These are phyloP conservation scores for Sphaeramia orbicularis DNA, from an alignment of 2,797 vertebrate species.

Conservation along the genomic window DNA sequence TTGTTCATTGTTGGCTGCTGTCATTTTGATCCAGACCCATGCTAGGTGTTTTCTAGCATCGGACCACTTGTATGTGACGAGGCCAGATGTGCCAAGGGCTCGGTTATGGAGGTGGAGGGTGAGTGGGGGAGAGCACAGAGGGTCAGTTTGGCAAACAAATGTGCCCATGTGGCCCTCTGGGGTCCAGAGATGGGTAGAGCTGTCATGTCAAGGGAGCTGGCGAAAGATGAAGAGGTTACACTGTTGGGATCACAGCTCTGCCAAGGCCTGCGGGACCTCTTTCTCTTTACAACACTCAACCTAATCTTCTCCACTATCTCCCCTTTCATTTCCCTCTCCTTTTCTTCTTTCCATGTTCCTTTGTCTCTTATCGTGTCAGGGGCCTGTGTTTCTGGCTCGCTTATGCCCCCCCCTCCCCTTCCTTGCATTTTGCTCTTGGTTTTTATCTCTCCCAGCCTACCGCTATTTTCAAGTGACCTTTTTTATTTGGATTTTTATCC, in stretches of 20 bases:
- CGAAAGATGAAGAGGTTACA: conserved; percentile 72
- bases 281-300: conserved; percentile 60
- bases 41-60: background rate
- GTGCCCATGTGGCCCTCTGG: conserved; percentile 48
- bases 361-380: conserved; percentile 53
- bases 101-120: conserved; percentile 26
- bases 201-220: conserved; percentile 70
- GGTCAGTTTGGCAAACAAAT: conserved; percentile 59
- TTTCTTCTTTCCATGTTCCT: conserved; percentile 54
- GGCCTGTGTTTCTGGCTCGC: conserved; percentile 41
- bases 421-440: conserved; percentile 12
- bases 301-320: conserved; percentile 55
- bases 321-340: conserved; percentile 49
- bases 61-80: background rate
- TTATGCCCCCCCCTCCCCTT: conserved; percentile 11
- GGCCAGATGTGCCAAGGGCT: conserved; percentile 25
- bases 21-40: background rate
- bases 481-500: conserved; percentile 27
- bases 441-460: conserved; percentile 37
- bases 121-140: conserved; percentile 7
- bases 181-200: conserved; percentile 58
- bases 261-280: conserved; percentile 59
- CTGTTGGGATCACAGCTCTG: conserved; percentile 67
- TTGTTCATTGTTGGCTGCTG: background rate
- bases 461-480: conserved; percentile 37